Conservation (phyloP, 2,888 invertebrate genomes). For the Melanostoma scalare region DNA sequence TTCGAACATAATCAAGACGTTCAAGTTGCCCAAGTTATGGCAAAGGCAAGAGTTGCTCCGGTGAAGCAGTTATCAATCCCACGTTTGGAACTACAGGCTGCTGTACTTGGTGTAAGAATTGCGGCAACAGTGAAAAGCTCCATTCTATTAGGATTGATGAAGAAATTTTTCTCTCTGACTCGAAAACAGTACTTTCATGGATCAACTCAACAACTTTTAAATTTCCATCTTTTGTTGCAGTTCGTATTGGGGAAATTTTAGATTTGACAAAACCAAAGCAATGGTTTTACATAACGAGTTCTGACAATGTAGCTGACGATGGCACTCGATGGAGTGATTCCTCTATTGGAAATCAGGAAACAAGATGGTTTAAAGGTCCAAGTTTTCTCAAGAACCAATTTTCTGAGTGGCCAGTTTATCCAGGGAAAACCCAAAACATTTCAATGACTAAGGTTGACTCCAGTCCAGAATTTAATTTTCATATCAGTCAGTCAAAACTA, state of each 20-base stretch:
- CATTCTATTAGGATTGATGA: background rate
- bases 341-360: slow-evolving; percentile 5
- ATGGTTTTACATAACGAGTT: slow-evolving; percentile 28
- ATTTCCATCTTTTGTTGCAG: slow-evolving; percentile 27
- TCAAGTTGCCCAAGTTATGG: background rate
- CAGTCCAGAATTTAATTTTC: background rate
- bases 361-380: slow-evolving; percentile 30
- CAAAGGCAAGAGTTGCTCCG: slow-evolving; percentile 6
- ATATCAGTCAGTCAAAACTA: background rate
- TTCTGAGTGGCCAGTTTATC: slow-evolving; percentile 16
- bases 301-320: slow-evolving; percentile 32
- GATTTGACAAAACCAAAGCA: slow-evolving; percentile 18
- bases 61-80: slow-evolving; percentile 13
- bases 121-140: slow-evolving; percentile 3
- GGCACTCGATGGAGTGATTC: slow-evolving; percentile 29
- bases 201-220: background rate
- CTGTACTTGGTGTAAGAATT: slow-evolving; percentile 2
- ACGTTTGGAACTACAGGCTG: slow-evolving; percentile 9
- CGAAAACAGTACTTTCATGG: slow-evolving; percentile 7
- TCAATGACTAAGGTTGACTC: too few species aligned
- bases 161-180: background rate
- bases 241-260: slow-evolving; percentile 26
- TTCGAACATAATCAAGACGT: background rate
- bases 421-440: background rate
- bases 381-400: slow-evolving; percentile 4